Conservation (phyloP, 1,140 invertebrate genomes). For the Drosophila ananassae region DNA sequence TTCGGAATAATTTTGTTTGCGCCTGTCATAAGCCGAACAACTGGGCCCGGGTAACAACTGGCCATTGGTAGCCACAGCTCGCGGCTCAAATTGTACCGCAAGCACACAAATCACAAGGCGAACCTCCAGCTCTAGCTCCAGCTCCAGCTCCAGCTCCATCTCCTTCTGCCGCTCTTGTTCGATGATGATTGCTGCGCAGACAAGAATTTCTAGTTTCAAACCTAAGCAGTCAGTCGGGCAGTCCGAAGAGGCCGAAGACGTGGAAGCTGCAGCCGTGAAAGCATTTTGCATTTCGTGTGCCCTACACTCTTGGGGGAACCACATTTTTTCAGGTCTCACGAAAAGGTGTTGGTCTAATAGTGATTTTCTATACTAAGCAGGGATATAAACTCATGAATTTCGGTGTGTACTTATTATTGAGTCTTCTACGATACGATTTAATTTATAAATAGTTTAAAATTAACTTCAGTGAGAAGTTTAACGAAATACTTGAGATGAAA, state of each 20-base stretch:
- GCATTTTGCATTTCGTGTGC: slow-evolving; percentile 74
- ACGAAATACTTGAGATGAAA: no score
- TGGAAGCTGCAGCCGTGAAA: slow-evolving; percentile 57
- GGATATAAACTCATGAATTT: no score
- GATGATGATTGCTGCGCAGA: slow-evolving; percentile 74
- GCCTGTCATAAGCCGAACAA: slow-evolving; percentile 74
- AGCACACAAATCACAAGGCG: slow-evolving; percentile 76
- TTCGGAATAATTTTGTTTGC: slow-evolving; percentile 79
- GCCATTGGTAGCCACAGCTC: slow-evolving; percentile 75
- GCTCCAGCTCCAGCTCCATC: slow-evolving; percentile 3
- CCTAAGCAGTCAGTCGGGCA: slow-evolving; percentile 68
- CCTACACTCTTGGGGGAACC: slow-evolving; percentile 2
- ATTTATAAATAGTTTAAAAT: no score
- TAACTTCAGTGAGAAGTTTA: no score
- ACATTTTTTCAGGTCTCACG: not conserved
- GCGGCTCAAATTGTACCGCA: slow-evolving; percentile 81
- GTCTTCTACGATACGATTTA: no score
- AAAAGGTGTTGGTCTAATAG: not conserved
- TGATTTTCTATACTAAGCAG: no score
- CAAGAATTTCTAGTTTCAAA: slow-evolving; percentile 80
- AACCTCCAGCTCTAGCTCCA: slow-evolving; percentile 39
- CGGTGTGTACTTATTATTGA: no score
- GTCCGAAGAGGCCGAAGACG: slow-evolving; percentile 32
- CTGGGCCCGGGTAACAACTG: slow-evolving; percentile 57
- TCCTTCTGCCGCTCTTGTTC: slow-evolving; percentile 40